Evolutionary conservation across 2,113 vertebrate species (phyloP), one percentile per base, ranked within the genome.

Genomic region (Theristicus caerulescens): DNA sequence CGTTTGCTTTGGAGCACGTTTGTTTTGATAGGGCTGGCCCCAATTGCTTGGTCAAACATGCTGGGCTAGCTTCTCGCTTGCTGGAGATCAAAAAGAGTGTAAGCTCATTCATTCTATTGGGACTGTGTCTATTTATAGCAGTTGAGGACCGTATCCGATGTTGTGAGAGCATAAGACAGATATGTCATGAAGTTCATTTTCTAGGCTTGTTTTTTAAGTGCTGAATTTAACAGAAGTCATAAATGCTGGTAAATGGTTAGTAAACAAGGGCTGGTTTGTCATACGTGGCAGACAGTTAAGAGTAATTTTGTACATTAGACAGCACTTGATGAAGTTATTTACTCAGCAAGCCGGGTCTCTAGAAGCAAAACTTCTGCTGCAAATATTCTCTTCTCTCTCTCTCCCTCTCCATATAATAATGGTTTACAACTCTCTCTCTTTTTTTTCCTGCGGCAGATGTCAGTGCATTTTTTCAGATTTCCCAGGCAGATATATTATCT

Each of bases 381-480:
- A 87, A 79, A 93, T 96, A 58, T 34, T 93, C 52, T 82, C 32
- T 76, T 81, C 46, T 57, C 54, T 65, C 66, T 86, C 10, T 26
- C 21, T 32, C 67, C 8, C 17, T 64, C 38, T 73, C 58, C 4
- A 5, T 67, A 8, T 59, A 71, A 76, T 55, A 74, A 87, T 54
- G 25, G 22, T 71, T 87, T 89, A 34, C 81, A 58, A 65, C 8
- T 54, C 26, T 70, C 24, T 65, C 4, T 81, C 2, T 65, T 65
- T 29, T 80, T 87, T 54, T n/a, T 8, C 17, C 86, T 47, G 36
- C 73, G 88, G 93, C 80, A 62, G 31, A 57, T 91, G 55, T 34
- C 82, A 71, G 86, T 74, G 77, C 58, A 80, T 92, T 78, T 96
- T 93, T 95, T 79, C 66, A 91, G 73, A 95, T 96, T 97, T 96